phyloP scores from a whole-genome alignment of 2,888 invertebrate species.

The Gnatocerus cornutus region DNA sequence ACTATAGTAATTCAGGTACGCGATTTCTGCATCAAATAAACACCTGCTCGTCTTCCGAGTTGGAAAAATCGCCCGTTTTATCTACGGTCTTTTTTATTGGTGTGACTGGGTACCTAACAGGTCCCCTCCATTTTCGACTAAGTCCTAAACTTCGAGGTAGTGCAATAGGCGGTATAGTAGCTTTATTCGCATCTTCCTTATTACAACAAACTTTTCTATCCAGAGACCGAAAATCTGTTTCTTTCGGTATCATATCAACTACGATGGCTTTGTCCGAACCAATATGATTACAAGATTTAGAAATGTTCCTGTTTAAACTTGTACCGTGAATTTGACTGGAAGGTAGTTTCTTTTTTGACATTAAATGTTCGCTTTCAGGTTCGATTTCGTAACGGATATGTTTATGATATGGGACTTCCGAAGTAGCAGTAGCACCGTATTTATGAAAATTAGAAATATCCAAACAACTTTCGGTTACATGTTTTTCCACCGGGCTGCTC shows the following conservation, averaged over 20 bases:
- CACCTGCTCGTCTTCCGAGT: conserved; percentile 78
- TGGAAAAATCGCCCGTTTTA: conserved; percentile 71
- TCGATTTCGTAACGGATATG: conserved; percentile 70
- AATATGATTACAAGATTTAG: conserved; percentile 66
- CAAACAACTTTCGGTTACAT: conserved; percentile 67
- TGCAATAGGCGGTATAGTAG: conserved; percentile 67
- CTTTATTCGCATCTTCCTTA: conserved; percentile 31
- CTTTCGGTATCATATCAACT: conserved; percentile 67
- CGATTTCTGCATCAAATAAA: conserved; percentile 71
- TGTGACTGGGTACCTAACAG: conserved; percentile 78
- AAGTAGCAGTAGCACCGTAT: conserved; percentile 54
- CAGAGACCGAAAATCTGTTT: conserved; percentile 56
- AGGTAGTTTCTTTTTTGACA: conserved; percentile 42
- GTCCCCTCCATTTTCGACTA: conserved; percentile 77
- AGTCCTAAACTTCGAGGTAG: conserved; percentile 76
- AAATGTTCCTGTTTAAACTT: conserved; percentile 57
- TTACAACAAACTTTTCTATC: conserved; percentile 53
- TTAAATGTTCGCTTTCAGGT: conserved; percentile 58
- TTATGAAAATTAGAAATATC: conserved; percentile 66
- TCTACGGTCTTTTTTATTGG: conserved; percentile 72
- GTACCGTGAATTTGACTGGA: conserved; percentile 5
- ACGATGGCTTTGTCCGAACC: conserved; percentile 63
- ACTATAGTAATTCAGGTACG: background rate
- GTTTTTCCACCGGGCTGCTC: conserved; percentile 65
- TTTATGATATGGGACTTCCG: conserved; percentile 70